These are phyloP conservation scores for Tenthredo distinguenda DNA, from an alignment of 2,888 invertebrate genomes.

Conservation along the genomic window DNA sequence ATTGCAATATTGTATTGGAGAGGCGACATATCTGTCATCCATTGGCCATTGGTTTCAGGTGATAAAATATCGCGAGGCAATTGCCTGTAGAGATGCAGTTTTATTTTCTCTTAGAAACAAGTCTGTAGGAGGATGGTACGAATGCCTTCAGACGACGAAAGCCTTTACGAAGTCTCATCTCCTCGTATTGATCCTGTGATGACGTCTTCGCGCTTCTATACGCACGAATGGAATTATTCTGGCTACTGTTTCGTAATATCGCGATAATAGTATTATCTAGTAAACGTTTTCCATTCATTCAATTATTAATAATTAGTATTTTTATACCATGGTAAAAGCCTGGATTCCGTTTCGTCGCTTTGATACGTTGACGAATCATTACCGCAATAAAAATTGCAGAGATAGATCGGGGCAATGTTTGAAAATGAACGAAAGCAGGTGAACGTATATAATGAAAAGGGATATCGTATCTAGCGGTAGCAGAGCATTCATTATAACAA, in stretches of 20 bases:
- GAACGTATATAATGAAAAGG: not conserved
- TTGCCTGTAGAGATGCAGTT: not conserved
- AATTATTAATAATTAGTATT: not conserved
- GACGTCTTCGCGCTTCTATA: constrained; percentile 21
- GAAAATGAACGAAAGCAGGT: not conserved
- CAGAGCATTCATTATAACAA: not conserved
- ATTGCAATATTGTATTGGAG: not conserved
- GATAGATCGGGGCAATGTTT: not conserved
- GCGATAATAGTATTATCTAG: not conserved
- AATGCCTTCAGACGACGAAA: not conserved
- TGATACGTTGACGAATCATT: constrained; percentile 15
- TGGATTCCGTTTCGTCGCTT: not conserved
- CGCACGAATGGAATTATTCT: not conserved
- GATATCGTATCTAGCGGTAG: not conserved
- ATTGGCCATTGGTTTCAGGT: not conserved
- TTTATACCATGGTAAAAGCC: not conserved
- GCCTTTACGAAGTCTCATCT: constrained; percentile 9
- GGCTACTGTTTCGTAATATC: not conserved
- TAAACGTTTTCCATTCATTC: not conserved
- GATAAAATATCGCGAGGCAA: not conserved
- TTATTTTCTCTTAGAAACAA: not conserved
- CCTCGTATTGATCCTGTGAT: constrained; percentile 40
- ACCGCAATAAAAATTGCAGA: not conserved
- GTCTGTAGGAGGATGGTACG: not conserved
- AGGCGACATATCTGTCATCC: not conserved